Evolutionary conservation across 2,113 vertebrate species (phyloP).

Genomic region (Atherinomorus stipes): DNA sequence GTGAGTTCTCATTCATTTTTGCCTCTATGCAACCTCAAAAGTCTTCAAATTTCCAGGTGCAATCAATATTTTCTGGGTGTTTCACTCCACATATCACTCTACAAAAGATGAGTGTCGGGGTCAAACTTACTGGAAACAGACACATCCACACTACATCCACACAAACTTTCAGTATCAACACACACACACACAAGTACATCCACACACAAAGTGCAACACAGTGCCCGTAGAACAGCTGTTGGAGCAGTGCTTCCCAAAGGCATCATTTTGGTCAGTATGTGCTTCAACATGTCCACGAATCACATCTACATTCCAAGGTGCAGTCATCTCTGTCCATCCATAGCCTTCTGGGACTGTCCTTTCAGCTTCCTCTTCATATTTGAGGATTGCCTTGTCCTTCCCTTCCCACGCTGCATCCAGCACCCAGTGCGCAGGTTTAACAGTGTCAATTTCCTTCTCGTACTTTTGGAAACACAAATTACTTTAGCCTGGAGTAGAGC

Average conservation of each 20-base stretch:
- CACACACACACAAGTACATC: conserved; percentile 47
- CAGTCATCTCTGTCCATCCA: conserved; percentile 55
- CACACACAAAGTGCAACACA: conserved; percentile 78
- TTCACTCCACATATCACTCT: conserved; percentile 34
- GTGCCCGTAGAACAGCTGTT: conserved; percentile 67
- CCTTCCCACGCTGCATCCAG: conserved; percentile 43
- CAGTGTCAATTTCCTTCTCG: conserved; percentile 59
- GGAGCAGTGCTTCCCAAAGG: conserved; percentile 62
- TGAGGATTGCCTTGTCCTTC: conserved; percentile 25
- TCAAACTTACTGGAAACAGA: conserved; percentile 40
- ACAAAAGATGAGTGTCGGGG: conserved; percentile 21
- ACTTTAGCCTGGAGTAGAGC: conserved; percentile 33
- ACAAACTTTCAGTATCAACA: too few species aligned
- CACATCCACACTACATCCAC: not conserved
- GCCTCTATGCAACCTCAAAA: conserved; percentile 20
- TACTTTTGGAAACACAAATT: conserved; percentile 59
- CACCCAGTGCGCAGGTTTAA: conserved; percentile 53
- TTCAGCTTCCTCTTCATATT: conserved; percentile 11
- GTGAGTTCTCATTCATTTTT: conserved; percentile 16
- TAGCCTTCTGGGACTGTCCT: conserved; percentile 44
- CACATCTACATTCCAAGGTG: conserved; percentile 61
- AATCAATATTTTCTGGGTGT: conserved; percentile 47
- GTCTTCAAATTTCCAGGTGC: conserved; percentile 42
- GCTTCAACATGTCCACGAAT: conserved; percentile 47
- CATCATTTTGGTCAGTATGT: conserved; percentile 54